A percentile compares a stretch with the other conserved stretches of the same genome.
phyloP scores from a whole-genome alignment of 30 jellyfish, hydroid and myxozoan species.

The Mastigias papua region DNA sequence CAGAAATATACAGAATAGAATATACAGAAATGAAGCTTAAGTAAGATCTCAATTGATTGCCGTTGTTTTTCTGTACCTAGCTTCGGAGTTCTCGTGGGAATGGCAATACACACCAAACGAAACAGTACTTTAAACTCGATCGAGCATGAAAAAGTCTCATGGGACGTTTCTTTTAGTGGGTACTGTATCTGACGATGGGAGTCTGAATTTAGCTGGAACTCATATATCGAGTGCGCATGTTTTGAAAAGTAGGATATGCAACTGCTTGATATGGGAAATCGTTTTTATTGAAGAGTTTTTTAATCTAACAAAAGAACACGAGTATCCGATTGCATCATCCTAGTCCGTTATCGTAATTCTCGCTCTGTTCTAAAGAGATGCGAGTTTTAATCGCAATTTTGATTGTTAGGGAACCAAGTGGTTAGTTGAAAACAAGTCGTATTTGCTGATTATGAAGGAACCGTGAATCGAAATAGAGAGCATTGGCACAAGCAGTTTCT shows the following conservation, averaged over 20 bases:
- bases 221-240: too few species aligned
- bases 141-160: neutral
- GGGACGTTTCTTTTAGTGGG: neutral
- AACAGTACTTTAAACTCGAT: neutral
- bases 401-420: neutral
- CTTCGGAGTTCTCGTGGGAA: too few species aligned
- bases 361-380: neutral
- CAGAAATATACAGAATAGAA: too few species aligned
- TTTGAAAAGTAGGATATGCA: too few species aligned
- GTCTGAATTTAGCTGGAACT: neutral
- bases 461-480: too few species aligned
- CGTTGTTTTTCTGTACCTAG: too few species aligned
- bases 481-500: too few species aligned
- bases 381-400: neutral
- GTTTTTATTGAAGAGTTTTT: neutral
- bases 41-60: too few species aligned
- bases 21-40: too few species aligned
- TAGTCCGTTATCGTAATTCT: neutral
- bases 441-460: neutral
- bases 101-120: neutral
- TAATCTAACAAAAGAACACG: slow-evolving; percentile 4
- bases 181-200: neutral
- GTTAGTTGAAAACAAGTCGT: neutral
- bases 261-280: too few species aligned
- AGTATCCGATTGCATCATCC: neutral